Evolutionary conservation across 1,140 invertebrate species (phyloP), one percentile per base, ranked within the genome.

Genomic region (Drosophila sp.): DNA sequence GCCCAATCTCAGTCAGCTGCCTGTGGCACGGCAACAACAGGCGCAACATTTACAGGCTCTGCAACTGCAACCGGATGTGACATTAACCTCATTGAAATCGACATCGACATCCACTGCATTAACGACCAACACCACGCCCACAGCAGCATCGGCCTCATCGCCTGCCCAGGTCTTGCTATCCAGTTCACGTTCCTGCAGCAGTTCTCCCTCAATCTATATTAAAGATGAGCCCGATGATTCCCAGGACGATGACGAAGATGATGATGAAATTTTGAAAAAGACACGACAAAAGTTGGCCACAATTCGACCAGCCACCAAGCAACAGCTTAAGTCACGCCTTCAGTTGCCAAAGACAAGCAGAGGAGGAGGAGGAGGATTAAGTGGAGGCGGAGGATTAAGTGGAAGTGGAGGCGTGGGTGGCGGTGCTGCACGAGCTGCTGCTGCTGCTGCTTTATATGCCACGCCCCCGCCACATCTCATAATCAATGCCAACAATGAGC

Each of bases 171-270:
- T 81, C 17, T 65, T 78, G 23, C 6, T 50, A 30, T 74, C 67
- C 33, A 80, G 79, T 27, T 91, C 90, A 3, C 74, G 67, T 4
- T 90, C 90, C 3, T 82, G 86, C 61, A 91, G 90, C 60, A 83
- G 80, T 11, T 91, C 90, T 3, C 90, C 90, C 0, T 91, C 90
- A 4, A 91, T 91, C 29, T 91, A 91, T 44, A 91, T 91, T 23
- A 91, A 91, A 72, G 90, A 91, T 35, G 90, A 91, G 55, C 90
- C 90, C 3, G 77, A 50, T 50, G 44, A 84, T 23, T 85, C 86
- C 1, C 76, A 62, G 8, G 75, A 67, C 17, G 72, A 56, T 29
- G 40, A 23, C 30, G 60, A 47, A 6, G 54, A 66, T 41, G 55
- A 55, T 3, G 11, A 27, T 50, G 23, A 50, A 8, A 50, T 27